phyloP scores from a whole-genome alignment of 2,113 vertebrate species.

The Climacteris rufus region DNA sequence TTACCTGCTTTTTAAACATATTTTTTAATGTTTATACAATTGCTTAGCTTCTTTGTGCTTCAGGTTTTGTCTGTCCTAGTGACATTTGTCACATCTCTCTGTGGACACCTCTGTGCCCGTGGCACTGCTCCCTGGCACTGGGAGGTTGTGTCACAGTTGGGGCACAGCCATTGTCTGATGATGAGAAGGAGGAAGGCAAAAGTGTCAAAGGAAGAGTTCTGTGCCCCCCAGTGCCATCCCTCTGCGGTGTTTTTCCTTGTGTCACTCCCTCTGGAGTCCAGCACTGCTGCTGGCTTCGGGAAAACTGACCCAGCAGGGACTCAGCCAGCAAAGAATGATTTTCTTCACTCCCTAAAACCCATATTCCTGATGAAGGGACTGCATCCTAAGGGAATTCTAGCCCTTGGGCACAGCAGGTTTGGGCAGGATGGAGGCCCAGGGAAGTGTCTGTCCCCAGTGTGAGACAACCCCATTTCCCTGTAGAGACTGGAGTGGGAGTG shows the following conservation, averaged over 20 bases:
- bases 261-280: neutral
- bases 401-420: rapidly evolving
- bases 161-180: neutral
- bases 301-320: neutral
- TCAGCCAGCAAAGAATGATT: too few relatives aligned
- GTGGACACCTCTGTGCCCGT: rapidly evolving
- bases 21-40: neutral
- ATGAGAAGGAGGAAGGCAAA: neutral
- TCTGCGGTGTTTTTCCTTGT: neutral
- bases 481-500: neutral
- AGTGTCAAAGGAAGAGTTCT: neutral
- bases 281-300: neutral
- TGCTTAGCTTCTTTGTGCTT: neutral
- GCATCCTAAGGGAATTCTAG: neutral
- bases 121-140: neutral
- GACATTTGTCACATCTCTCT: rapidly evolving
- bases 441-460: neutral
- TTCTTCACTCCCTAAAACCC: neutral
- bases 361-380: rapidly evolving
- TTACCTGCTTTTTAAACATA: neutral
- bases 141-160: neutral
- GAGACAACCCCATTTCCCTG: neutral
- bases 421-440: neutral
- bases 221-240: neutral
- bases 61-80: neutral